Evolutionary conservation across 2,113 vertebrate genomes (phyloP).

Genomic region (Triplophysa rosa): DNA sequence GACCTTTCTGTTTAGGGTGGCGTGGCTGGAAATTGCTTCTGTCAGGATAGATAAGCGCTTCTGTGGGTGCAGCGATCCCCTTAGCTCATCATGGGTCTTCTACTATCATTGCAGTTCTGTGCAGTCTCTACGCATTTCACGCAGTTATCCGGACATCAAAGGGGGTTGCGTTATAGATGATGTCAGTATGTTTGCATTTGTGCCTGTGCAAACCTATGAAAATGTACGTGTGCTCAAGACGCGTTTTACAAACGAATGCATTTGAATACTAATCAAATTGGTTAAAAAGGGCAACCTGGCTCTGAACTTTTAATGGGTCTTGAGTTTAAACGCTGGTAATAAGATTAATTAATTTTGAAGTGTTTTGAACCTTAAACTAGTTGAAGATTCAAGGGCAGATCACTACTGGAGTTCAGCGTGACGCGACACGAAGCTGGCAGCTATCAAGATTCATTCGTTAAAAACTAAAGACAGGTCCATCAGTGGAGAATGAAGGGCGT

Average conservation of each 20-base stretch:
- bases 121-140: background rate
- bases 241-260: no score
- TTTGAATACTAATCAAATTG: background rate
- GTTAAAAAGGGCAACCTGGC: background rate
- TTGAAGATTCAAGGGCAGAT: constrained; percentile 14
- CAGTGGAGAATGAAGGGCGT: constrained; percentile 28
- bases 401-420: background rate
- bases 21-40: constrained; percentile 73
- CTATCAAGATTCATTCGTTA: constrained; percentile 36
- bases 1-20: constrained; percentile 62
- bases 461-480: constrained; percentile 33
- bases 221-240: no score
- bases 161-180: background rate
- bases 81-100: constrained; percentile 26
- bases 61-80: constrained; percentile 61
- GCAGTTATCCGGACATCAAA: no score
- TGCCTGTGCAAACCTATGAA: no score
- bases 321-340: constrained; percentile 12
- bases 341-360: background rate
- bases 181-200: background rate
- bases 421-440: constrained; percentile 14
- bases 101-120: background rate
- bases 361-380: constrained; percentile 27
- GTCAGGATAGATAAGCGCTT: constrained; percentile 73
- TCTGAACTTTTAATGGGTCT: constrained; percentile 36